Conservation (phyloP, 2,113 vertebrate species). For the Corydoras sp. region DNA sequence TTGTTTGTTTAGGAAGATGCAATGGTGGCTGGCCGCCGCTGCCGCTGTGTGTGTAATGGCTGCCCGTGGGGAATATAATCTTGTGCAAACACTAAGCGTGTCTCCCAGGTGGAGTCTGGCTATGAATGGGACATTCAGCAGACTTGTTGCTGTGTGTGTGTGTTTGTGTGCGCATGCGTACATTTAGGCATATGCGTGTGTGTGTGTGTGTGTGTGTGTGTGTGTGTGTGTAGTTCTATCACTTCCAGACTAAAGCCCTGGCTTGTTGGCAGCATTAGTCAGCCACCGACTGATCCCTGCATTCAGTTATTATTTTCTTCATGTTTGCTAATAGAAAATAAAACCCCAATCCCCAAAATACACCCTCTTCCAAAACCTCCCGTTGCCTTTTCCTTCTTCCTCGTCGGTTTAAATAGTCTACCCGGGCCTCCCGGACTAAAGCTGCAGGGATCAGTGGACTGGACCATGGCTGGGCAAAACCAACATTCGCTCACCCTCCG, state of each 20-base stretch:
- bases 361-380: neutral
- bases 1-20: constrained; percentile 56
- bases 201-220: constrained; percentile 12
- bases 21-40: constrained; percentile 28
- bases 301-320: too few relatives aligned
- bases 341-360: neutral
- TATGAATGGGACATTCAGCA: constrained; percentile 45
- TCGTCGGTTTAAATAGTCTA: constrained; percentile 25
- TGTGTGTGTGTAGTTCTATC: neutral
- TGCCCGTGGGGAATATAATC: constrained; percentile 51
- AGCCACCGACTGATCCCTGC: neutral
- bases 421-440: constrained; percentile 6
- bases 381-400: neutral
- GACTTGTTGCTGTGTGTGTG: constrained; percentile 20
- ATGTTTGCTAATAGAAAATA: neutral
- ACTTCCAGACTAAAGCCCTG: constrained; percentile 1
- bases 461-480: constrained; percentile 37
- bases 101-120: constrained; percentile 56
- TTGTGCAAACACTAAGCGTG: constrained; percentile 55
- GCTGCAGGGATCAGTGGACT: constrained; percentile 18
- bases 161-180: constrained; percentile 9
- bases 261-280: neutral
- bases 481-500: constrained; percentile 54
- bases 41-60: constrained; percentile 44
- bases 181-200: constrained; percentile 9